Evolutionary conservation across 2,113 vertebrate species (phyloP).

Genomic region (Oryzias melastigma): DNA sequence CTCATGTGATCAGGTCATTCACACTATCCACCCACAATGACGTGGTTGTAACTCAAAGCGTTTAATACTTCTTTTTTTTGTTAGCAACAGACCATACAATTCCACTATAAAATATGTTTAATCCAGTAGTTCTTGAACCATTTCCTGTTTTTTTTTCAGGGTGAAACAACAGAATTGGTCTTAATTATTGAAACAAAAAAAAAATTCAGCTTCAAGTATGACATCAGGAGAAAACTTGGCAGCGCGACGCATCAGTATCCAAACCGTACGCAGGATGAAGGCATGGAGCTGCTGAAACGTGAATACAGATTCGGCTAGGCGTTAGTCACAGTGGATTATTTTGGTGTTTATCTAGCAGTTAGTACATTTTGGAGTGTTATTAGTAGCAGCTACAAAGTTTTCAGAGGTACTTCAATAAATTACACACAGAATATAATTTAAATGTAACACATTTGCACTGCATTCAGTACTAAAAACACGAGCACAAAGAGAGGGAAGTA

Average conservation of each 20-base stretch:
- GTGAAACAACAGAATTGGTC: neutral
- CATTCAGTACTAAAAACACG: constrained; percentile 18
- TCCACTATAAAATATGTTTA: constrained; percentile 12
- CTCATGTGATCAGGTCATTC: constrained; percentile 11
- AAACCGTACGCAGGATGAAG: too few relatives aligned
- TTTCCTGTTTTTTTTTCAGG: neutral
- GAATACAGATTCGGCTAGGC: constrained; percentile 46
- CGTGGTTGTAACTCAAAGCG: constrained; percentile 3
- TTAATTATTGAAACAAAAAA: neutral
- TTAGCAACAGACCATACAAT: constrained; percentile 17
- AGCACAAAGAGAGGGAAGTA: constrained; percentile 45
- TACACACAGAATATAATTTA: constrained; percentile 31
- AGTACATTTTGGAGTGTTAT: constrained; percentile 52
- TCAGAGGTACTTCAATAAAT: constrained; percentile 58
- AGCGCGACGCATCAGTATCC: constrained; percentile 38
- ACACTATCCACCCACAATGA: constrained; percentile 15
- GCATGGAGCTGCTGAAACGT: neutral
- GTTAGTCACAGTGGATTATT: constrained; percentile 69
- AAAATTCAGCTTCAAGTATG: constrained; percentile 62
- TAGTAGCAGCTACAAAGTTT: constrained; percentile 27
- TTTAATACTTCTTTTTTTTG: constrained; percentile 19
- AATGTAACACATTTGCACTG: constrained; percentile 3
- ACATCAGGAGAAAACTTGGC: constrained; percentile 47
- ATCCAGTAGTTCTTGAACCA: constrained; percentile 9
- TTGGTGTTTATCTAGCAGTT: constrained; percentile 65